Evolutionary conservation across 2,888 invertebrate genomes (phyloP), one percentile per base, ranked within the genome.

Genomic region (Athalia circularis): DNA sequence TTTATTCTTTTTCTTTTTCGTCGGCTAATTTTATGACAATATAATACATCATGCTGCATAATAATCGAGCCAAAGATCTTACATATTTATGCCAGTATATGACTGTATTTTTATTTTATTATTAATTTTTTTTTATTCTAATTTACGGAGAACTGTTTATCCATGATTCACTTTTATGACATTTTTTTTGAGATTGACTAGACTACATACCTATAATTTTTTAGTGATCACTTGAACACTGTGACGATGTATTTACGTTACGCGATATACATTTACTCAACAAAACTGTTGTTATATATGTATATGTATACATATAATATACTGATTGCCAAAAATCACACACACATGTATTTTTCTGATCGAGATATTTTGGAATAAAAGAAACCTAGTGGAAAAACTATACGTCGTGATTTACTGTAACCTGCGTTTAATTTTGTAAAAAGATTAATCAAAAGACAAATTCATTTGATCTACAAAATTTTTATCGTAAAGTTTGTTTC

Each of bases 301-400:
- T 29, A 29, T 29, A 29, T 29, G 29, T 29, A 29, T 29, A 29
- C 29, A 77, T 74, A 68, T 59, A 11, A 54, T 29, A 84, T 83
- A 83, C 82, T 84, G 80, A 86, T 86, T 86, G 87, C 85, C 85
- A 86, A 85, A 87, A 85, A 82, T 80, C 85, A 85, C 83, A 86
- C 83, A 88, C 84, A 74, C 64, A 85, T 89, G 89, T 89, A 89
- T 89, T 89, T 89, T 89, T 89, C 86, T 88, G 84, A 86, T 84
- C 85, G 82, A 88, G 83, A 86, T 89, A 89, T 89, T 89, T 89
- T 89, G 89, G 84, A 89, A 89, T 89, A 89, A 89, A 89, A 89
- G 47, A 47, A 72, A 72, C 72, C 72, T 72, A 72, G 84, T 82
- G 81, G 83, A 83, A 84, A 81, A 67, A 11, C n/a, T 9, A 11